These are phyloP conservation scores for Sporophila hypoxantha DNA, from an alignment of 2,113 vertebrate species.

Conservation along the genomic window DNA sequence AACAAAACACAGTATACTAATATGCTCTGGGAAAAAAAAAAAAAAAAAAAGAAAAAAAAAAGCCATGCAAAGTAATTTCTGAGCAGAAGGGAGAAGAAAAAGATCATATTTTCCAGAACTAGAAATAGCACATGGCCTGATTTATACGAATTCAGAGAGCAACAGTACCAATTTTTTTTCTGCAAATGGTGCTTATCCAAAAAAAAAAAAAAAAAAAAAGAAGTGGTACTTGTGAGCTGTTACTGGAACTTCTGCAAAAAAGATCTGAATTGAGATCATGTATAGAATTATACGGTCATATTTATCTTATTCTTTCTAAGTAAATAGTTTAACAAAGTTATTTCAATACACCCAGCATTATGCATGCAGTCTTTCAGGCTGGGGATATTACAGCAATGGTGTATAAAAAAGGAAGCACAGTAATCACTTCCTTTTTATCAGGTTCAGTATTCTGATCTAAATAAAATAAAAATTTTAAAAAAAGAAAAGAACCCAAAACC, in stretches of 20 bases:
- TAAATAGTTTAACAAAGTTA: not conserved
- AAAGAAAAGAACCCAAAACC: not conserved
- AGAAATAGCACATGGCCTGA: not conserved
- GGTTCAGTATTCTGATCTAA: not conserved
- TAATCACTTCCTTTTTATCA: not conserved
- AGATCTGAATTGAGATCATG: not conserved
- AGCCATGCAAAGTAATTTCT: not conserved
- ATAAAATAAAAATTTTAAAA: not conserved
- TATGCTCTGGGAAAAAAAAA: not conserved
- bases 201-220: not conserved
- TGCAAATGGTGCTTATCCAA: not conserved
- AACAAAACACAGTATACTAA: not conserved
- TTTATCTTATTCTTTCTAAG: not conserved
- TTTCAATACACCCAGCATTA: not conserved
- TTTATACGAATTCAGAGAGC: not conserved
- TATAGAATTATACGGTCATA: not conserved
- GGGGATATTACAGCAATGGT: not conserved
- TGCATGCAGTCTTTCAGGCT: not conserved
- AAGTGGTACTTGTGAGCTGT: not conserved
- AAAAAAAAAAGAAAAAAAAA: no score
- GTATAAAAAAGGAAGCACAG: not conserved
- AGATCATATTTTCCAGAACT: not conserved
- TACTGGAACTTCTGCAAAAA: not conserved
- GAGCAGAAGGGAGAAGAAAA: not conserved
- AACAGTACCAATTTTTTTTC: not conserved